phyloP scores from a whole-genome alignment of 2,113 vertebrate species.

The Mesocricetus auratus region DNA sequence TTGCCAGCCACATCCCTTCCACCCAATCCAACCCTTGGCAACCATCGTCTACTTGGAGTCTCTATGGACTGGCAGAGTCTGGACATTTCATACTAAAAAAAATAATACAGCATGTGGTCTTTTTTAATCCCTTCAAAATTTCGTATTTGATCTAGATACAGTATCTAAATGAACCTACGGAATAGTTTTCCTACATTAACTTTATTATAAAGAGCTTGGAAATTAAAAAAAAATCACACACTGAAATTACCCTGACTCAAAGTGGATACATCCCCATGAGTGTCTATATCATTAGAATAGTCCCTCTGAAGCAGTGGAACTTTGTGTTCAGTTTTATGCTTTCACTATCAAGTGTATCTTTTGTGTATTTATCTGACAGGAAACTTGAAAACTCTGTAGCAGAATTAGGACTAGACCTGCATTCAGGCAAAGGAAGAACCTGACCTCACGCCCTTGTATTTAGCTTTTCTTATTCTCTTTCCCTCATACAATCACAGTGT shows the following conservation, averaged over 20 bases:
- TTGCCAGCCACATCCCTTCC: not conserved
- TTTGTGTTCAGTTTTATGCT: not conserved
- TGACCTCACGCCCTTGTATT: not conserved
- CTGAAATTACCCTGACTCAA: not conserved
- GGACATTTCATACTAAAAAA: not conserved
- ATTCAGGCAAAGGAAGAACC: not conserved
- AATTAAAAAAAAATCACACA: not conserved
- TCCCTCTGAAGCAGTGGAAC: not conserved
- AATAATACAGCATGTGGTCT: fast-evolving
- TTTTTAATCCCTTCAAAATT: constrained; percentile 8
- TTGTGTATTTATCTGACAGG: not conserved
- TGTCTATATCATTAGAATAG: not conserved
- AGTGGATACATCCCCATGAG: not conserved
- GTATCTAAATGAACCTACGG: not conserved
- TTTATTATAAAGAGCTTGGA: not conserved
- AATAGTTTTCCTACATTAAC: not conserved
- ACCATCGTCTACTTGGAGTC: fast-evolving
- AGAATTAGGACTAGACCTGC: not conserved
- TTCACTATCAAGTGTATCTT: not conserved
- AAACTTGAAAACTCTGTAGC: not conserved
- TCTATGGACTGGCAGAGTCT: not conserved
- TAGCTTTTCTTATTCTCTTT: not conserved
- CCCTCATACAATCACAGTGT: too few relatives aligned
- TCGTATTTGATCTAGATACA: constrained; percentile 14
- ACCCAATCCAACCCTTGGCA: not conserved